Percentiles rank a stretch among this genome's conserved stretches.
Conservation (phyloP, 2,888 invertebrate genomes). For the Xestia ashworthii region DNA sequence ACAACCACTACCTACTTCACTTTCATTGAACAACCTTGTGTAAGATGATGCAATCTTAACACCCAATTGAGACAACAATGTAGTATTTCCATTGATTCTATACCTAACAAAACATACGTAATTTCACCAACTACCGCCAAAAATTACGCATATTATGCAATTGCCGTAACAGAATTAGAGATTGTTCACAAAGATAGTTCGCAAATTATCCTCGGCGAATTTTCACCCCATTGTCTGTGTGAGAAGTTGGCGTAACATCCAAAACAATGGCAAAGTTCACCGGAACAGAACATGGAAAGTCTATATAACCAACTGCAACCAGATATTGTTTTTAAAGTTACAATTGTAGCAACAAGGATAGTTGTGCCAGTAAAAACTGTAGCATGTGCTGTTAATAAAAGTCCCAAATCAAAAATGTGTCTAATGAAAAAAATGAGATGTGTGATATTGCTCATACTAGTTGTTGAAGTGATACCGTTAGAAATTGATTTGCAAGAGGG, state of each 20-base stretch:
- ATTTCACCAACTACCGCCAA: conserved; percentile 49
- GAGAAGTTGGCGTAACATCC: conserved; percentile 87
- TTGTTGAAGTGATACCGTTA: conserved; percentile 81
- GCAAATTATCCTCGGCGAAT: conserved; percentile 86
- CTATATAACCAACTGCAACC: conserved; percentile 85
- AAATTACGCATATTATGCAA: conserved; percentile 80
- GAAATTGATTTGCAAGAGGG: conserved; percentile 82
- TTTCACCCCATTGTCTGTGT: conserved; percentile 89
- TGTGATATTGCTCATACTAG: conserved; percentile 66
- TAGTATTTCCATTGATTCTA: conserved; percentile 20
- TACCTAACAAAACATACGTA: conserved; percentile 28
- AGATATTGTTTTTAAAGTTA: conserved; percentile 83
- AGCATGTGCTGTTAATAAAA: conserved; percentile 47
- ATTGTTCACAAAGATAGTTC: conserved; percentile 82
- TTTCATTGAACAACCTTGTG: conserved; percentile 3
- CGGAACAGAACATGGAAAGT: conserved; percentile 89
- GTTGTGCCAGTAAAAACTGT: conserved; percentile 68
- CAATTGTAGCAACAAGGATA: conserved; percentile 77
- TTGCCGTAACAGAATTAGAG: conserved; percentile 74
- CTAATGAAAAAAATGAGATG: conserved; percentile 55
- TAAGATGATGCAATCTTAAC: conserved; percentile 25
- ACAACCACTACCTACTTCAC: neutral
- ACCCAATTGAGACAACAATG: conserved; percentile 6
- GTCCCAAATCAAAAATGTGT: conserved; percentile 50
- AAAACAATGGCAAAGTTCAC: conserved; percentile 90